phyloP scores from a whole-genome alignment of 2,888 invertebrate genomes.

The Camponotus fellah region DNA sequence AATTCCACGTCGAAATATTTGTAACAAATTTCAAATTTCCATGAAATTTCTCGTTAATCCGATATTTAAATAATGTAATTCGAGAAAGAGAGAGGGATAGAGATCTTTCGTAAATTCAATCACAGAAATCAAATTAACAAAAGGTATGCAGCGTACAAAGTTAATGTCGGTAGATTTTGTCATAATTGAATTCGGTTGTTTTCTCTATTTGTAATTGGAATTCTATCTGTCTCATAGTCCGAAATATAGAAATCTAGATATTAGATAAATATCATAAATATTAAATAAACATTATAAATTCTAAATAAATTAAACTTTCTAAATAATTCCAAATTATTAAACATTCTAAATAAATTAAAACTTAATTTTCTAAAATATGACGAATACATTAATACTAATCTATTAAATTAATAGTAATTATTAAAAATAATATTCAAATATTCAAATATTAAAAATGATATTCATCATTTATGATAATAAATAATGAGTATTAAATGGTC shows the following conservation, averaged over 20 bases:
- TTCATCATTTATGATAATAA: not conserved
- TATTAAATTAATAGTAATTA: not conserved
- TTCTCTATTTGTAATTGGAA: not conserved
- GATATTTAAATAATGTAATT: constrained; percentile 20
- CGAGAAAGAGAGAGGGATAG: not conserved
- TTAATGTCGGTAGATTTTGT: not conserved
- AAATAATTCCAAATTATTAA: not conserved
- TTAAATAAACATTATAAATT: not conserved
- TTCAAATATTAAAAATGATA: constrained; percentile 4
- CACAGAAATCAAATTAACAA: constrained; percentile 17
- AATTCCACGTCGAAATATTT: not conserved
- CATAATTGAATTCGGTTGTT: constrained; percentile 10
- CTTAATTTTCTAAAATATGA: not conserved
- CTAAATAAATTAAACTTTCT: not conserved
- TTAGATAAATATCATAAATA: not conserved
- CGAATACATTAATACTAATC: not conserved
- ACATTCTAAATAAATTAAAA: not conserved
- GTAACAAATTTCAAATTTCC: not conserved
- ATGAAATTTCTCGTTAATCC: not conserved
- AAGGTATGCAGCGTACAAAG: not conserved
- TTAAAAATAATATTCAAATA: not conserved
- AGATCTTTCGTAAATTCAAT: not conserved
- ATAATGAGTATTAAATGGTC: constrained; percentile 19
- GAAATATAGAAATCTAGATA: not conserved
- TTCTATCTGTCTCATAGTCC: not conserved